phyloP scores from a whole-genome alignment of 2,888 invertebrate genomes.

The Chymomyza caudatula region DNA sequence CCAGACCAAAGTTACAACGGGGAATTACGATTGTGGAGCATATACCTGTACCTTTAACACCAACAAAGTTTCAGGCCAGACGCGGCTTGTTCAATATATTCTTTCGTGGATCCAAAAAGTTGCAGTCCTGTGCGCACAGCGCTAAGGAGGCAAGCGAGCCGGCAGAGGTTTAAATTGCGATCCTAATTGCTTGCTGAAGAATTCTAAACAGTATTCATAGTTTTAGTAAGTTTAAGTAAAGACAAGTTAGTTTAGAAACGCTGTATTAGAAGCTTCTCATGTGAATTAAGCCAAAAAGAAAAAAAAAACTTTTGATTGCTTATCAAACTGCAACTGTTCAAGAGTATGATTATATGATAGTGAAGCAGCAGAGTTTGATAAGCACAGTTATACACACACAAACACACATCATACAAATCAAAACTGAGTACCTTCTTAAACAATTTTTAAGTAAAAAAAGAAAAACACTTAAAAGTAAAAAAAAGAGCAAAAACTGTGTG shows the following conservation, averaged over 20 bases:
- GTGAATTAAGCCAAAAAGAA: constrained; percentile 49
- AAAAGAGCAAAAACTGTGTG: constrained; percentile 23
- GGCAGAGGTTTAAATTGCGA: constrained; percentile 72
- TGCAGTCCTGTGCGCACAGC: constrained; percentile 73
- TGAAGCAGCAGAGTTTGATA: neutral
- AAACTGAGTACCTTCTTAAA: constrained; percentile 36
- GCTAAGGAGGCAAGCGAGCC: constrained; percentile 59
- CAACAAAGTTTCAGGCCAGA: constrained; percentile 57
- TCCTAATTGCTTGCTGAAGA: constrained; percentile 62
- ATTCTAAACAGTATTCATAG: constrained; percentile 70
- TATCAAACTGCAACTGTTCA: constrained; percentile 24
- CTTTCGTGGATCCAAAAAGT: constrained; percentile 76
- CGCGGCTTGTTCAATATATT: constrained; percentile 74
- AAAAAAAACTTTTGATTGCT: constrained; percentile 7
- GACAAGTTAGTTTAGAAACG: constrained; percentile 30
- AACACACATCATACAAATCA: neutral
- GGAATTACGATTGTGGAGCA: constrained; percentile 74
- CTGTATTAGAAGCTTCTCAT: constrained; percentile 68
- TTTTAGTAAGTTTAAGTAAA: constrained; percentile 51
- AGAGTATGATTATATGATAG: neutral
- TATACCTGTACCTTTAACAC: constrained; percentile 57
- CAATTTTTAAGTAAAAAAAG: constrained; percentile 27
- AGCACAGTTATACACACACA: neutral
- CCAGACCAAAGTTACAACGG: constrained; percentile 65
- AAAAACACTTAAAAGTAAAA: constrained; percentile 26